Base-by-base conservation (phyloP, 2,888 invertebrate species). In the Phortica magna region DNA sequence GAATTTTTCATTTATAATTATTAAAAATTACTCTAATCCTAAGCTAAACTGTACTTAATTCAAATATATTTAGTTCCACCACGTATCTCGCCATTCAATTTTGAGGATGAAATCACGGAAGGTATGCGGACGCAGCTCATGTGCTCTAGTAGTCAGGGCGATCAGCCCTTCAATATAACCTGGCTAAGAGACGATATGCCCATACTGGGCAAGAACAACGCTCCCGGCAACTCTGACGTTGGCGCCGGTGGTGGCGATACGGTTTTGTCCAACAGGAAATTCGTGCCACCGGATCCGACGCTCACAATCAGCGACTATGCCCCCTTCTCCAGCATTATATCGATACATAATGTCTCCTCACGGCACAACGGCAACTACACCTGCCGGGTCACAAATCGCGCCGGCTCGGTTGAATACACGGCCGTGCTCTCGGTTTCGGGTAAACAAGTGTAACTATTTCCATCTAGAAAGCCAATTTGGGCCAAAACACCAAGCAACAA, bases 11-110 rank as follows among this genome's bases (percentile, higher is more conserved):
- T 22, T 75, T n/a, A 73, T 48, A 22, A 48, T 48, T 48, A 71
- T 74, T 71, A 55, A 73, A 70, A n/a, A 72, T 73, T 79, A 48
- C 71, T 71, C 55, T 43, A 42, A 42, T 43, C 64, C n/a, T 48
- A 39, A 70, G 14, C 31, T 31, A 31, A 48, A 48, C 9, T 48
- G 48, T 48, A 48, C 48, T 48, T 48, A 14, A 48, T 48, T 48
- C 14, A 48, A 61, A 61, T 79, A 73, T 78, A 76, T 81, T 81
- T 83, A 96, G 96, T 96, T 93, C 92, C 95, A 88, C 96, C 96
- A 90, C 95, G 95, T 92, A 96, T 96, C 92, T 95, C 94, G 91
- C 96, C 96, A 88, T 96, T 96, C 93, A 94, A 94, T 92, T 96
- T 96, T 92, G 96, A 96, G 91, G 94, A 94, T 87, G 95, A 95